Evolutionary conservation across 2,113 vertebrate genomes (phyloP), one percentile per base, ranked within the genome.

Genomic region (Atrichornis clamosus): DNA sequence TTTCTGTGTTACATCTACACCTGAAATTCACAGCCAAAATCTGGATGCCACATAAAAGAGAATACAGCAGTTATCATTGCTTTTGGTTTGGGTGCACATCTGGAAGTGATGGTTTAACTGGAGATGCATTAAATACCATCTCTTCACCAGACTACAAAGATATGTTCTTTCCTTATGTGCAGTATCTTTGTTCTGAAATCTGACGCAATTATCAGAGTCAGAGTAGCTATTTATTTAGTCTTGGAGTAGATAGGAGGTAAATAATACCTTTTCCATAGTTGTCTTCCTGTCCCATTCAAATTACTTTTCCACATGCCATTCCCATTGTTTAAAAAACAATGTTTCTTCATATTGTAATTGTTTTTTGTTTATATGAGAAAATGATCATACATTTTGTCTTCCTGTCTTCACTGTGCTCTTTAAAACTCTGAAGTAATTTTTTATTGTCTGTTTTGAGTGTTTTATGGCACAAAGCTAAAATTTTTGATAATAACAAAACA

Each of bases 271-370:
- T 94, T 87, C 69, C 46, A 53, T 30, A 56, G 88, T 49, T 76
- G 32, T 69, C 77, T 95, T 94, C 91, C 89, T 82, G 70, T 58
- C 7, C 44, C 14, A 46, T 81, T 96, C n/a, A 91, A 63, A 94
- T 53, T 55, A n/a, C 16, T 87, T 96, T 95, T 87, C 77, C 63
- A 30, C 8, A 24, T 87, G 19, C 37, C 24, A 69, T 87, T 89
- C 26, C 69, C 53, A 89, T 91, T 96, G 84, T 95, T 95, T 92
- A 68, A 70, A 86, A 89, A 84, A 84, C 58, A 92, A 81, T 89
- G 44, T 44, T 89, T 46, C 44, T 75, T 87, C 62, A 50, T 69
- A 69, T n/a, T 60, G 27, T 67, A 75, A n/a, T 49, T 75, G 27
- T 1, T 2, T 87, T 87, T 72, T 91, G 62, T 81, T 49, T 81